phyloP scores from a whole-genome alignment of 2,888 invertebrate genomes.

The Polyploca ridens region DNA sequence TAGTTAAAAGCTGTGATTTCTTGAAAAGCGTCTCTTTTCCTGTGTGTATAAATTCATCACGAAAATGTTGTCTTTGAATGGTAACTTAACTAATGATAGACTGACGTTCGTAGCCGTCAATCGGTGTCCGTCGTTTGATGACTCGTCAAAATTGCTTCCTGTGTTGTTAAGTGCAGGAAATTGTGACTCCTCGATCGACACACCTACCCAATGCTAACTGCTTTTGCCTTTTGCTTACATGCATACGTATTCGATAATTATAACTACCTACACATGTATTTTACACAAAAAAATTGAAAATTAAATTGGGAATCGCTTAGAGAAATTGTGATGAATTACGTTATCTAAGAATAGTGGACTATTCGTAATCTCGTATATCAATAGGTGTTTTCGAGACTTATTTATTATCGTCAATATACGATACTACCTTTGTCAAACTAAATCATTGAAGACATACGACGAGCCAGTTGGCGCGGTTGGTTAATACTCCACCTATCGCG shows the following conservation, averaged over 20 bases:
- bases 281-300: not conserved
- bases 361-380: too few relatives aligned
- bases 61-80: conserved; percentile 51
- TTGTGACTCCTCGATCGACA: conserved; percentile 80
- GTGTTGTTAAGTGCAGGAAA: conserved; percentile 84
- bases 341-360: not conserved
- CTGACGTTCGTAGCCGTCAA: conserved; percentile 63
- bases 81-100: conserved; percentile 66
- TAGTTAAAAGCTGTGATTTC: not conserved
- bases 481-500: too few relatives aligned
- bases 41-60: conserved; percentile 22
- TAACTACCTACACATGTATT: conserved; percentile 24
- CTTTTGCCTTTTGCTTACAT: conserved; percentile 39
- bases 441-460: too few relatives aligned
- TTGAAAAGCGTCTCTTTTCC: not conserved
- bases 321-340: not conserved
- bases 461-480: too few relatives aligned
- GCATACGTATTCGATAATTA: conserved; percentile 17
- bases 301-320: not conserved
- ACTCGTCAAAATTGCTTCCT: conserved; percentile 83
- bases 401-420: too few relatives aligned
- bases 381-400: too few relatives aligned
- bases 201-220: conserved; percentile 71
- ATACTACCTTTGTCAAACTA: too few relatives aligned
- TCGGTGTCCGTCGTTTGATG: conserved; percentile 79